Evolutionary conservation across 37 sponge, comb jelly and placozoan genomes (phyloP).

Genomic region (Sycon ciliatum): DNA sequence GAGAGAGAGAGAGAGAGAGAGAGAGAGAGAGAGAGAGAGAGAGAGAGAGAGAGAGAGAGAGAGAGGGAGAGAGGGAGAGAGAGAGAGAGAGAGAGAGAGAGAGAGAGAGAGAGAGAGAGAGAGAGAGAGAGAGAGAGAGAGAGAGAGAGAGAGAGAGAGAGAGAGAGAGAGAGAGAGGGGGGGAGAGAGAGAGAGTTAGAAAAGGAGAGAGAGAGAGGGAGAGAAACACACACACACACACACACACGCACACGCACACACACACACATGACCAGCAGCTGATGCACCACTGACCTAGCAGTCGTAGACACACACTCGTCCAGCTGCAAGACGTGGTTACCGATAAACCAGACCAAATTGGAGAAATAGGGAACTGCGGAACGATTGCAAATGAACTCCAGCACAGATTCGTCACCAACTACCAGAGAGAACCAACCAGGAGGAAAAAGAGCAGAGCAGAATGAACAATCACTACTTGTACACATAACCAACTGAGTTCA

Average conservation of each 20-base stretch:
- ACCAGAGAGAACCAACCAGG: background rate
- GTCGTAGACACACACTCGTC: constrained; percentile 73
- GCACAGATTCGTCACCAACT: constrained; percentile 62
- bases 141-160: background rate
- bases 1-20: constrained; percentile 13
- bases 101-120: too few relatives aligned
- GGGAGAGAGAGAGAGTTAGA: too few relatives aligned
- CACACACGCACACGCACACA: too few relatives aligned
- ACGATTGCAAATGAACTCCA: constrained; percentile 75
- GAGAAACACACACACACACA: too few relatives aligned
- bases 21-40: constrained; percentile 1
- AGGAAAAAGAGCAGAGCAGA: too few relatives aligned
- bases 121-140: constrained; percentile 5
- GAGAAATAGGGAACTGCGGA: constrained; percentile 92
- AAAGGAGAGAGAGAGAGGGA: too few relatives aligned
- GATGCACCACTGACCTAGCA: constrained; percentile 41
- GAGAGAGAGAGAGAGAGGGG: constrained; percentile 2
- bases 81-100: too few relatives aligned
- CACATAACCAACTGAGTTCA: too few relatives aligned
- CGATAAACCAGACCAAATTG: constrained; percentile 92
- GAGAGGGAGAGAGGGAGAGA: too few relatives aligned
- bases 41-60: too few relatives aligned
- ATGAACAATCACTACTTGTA: too few relatives aligned
- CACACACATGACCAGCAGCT: background rate
- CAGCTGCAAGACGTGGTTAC: constrained; percentile 78